Conservation (phyloP, 2,888 invertebrate genomes). For the Subacronicta megacephala region DNA sequence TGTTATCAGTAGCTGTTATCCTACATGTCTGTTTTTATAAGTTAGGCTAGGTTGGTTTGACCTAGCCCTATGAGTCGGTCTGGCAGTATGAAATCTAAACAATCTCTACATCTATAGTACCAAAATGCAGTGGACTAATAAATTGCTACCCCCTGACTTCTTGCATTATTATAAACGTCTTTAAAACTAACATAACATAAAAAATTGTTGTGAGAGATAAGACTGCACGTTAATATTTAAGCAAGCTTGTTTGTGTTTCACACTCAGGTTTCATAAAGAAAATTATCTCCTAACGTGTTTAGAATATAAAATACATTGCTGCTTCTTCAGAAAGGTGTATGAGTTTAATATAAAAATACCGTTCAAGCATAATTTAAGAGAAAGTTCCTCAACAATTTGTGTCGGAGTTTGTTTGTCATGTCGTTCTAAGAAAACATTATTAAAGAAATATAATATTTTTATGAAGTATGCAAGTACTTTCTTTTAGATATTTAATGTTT, state of each 20-base stretch:
- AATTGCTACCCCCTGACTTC: too few species aligned
- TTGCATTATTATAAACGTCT: too few species aligned
- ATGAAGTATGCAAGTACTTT: too few species aligned
- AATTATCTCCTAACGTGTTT: neutral
- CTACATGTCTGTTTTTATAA: too few species aligned
- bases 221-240: neutral
- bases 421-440: slow-evolving; percentile 22
- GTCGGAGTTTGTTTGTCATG: slow-evolving; percentile 14
- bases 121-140: too few species aligned
- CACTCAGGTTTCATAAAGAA: neutral
- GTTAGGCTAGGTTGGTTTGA: too few species aligned
- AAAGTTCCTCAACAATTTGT: slow-evolving; percentile 12
- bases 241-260: neutral
- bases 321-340: neutral
- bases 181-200: too few species aligned
- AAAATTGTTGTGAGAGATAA: too few species aligned
- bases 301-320: neutral
- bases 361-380: slow-evolving; percentile 6
- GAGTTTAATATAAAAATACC: slow-evolving; percentile 7
- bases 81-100: too few species aligned
- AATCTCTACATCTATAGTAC: too few species aligned
- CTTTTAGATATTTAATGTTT: too few species aligned
- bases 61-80: too few species aligned
- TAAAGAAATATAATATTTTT: slow-evolving; percentile 10
- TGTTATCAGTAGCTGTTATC: slow-evolving; percentile 30